A percentile compares a stretch with the other conserved stretches of the same genome.
Evolutionary conservation across 2,888 invertebrate genomes (phyloP).

Genomic region (Netelia virgata): DNA sequence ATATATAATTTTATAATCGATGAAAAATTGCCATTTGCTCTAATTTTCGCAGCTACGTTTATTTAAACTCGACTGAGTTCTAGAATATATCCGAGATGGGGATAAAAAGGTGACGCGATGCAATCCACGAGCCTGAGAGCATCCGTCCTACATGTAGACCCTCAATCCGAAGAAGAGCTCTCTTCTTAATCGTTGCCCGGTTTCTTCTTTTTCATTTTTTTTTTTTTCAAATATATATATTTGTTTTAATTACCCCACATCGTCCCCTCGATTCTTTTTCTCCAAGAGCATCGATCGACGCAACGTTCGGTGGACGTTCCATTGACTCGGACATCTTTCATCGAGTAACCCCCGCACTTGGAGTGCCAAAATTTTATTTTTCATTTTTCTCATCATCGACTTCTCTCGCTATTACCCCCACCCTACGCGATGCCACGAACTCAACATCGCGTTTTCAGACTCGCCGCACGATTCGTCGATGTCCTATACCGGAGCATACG

Average conservation of each 20-base stretch:
- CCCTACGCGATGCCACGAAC: conserved; percentile 49
- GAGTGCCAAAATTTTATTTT: conserved; percentile 54
- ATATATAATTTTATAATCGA: conserved; percentile 60
- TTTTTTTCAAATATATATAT: not conserved
- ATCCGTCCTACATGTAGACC: not conserved
- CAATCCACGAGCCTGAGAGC: conserved; percentile 28
- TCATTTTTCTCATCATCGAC: conserved; percentile 39
- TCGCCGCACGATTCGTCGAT: conserved; percentile 47
- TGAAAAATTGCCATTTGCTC: conserved; percentile 65
- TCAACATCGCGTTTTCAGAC: conserved; percentile 48
- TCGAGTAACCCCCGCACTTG: conserved; percentile 57
- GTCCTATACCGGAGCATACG: conserved; percentile 43
- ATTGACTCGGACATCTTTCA: conserved; percentile 70
- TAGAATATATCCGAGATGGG: conserved; percentile 10
- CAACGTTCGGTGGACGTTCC: conserved; percentile 67
- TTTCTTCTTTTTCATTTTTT: conserved; percentile 11
- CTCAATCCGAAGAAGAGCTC: conserved; percentile 46
- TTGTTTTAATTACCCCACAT: conserved; percentile 11
- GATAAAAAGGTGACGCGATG: conserved; percentile 31
- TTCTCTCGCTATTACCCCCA: conserved; percentile 34
- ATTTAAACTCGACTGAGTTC: conserved; percentile 64
- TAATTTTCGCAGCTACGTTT: conserved; percentile 58
- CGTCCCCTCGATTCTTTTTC: conserved; percentile 30
- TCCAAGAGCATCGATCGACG: conserved; percentile 57
- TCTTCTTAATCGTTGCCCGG: conserved; percentile 21